phyloP scores from a whole-genome alignment of 2,797 vertebrate species.

The Sebastes nivosus region DNA sequence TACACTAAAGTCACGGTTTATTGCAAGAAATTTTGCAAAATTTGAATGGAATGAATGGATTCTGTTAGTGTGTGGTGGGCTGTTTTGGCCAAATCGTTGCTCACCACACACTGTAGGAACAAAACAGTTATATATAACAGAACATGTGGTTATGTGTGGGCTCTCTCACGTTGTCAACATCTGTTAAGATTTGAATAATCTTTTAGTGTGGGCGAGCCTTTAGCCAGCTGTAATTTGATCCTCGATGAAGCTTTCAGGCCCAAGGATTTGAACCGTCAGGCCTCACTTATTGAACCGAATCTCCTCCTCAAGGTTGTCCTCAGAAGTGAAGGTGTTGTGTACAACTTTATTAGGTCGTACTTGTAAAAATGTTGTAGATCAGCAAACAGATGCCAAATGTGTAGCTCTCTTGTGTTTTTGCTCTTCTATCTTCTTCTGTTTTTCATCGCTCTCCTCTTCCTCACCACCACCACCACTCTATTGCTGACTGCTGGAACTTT shows the following conservation, averaged over 20 bases:
- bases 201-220: too few relatives aligned
- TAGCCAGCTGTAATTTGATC: background rate
- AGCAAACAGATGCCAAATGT: slow-evolving; percentile 63
- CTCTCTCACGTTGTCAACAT: too few relatives aligned
- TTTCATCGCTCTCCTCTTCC: slow-evolving; percentile 63
- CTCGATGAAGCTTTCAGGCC: background rate
- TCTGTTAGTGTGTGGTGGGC: too few relatives aligned
- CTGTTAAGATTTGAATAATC: too few relatives aligned
- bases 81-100: too few relatives aligned
- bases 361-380: slow-evolving; percentile 12
- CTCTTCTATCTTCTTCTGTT: slow-evolving; percentile 46
- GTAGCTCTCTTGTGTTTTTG: slow-evolving; percentile 48
- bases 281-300: background rate
- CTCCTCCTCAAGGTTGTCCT: background rate
- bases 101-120: too few relatives aligned
- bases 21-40: too few relatives aligned
- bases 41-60: too few relatives aligned
- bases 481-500: slow-evolving; percentile 85
- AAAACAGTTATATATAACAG: too few relatives aligned
- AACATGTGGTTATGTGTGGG: too few relatives aligned
- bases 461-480: slow-evolving; percentile 74
- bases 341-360: slow-evolving; percentile 20
- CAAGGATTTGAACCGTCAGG: background rate
- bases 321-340: background rate
- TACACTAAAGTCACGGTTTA: too few relatives aligned